Evolutionary conservation across 2,113 vertebrate genomes (phyloP).

Genomic region (Corydoras maculifer): DNA sequence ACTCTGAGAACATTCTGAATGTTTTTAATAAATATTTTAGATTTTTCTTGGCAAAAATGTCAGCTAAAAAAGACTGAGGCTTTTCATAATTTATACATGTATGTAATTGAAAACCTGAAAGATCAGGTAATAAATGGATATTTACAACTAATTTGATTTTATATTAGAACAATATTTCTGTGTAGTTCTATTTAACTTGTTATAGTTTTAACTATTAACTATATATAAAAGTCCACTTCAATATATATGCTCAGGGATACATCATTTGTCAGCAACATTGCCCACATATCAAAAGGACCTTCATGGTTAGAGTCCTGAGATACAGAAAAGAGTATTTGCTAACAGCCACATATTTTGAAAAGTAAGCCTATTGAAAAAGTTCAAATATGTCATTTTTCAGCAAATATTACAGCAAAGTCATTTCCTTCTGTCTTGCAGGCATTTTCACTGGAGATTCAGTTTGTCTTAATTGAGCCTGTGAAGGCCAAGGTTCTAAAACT

Average conservation of each 20-base stretch:
- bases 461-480: background rate
- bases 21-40: too few species aligned
- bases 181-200: too few species aligned
- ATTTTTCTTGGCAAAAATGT: too few species aligned
- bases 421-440: constrained; percentile 7
- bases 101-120: background rate
- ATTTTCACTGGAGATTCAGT: constrained; percentile 13
- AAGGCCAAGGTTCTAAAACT: constrained; percentile 13
- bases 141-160: too few species aligned
- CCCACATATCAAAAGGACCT: constrained; percentile 1
- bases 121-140: too few species aligned
- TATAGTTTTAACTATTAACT: too few species aligned
- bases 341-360: background rate
- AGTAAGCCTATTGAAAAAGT: background rate
- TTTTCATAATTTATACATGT: background rate
- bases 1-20: too few species aligned
- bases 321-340: background rate
- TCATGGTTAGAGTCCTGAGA: constrained; percentile 6
- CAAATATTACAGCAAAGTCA: constrained; percentile 22
- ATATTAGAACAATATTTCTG: too few species aligned
- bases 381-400: constrained; percentile 4
- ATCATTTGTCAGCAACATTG: constrained; percentile 1
- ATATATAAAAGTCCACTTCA: background rate
- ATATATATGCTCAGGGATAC: constrained; percentile 4
- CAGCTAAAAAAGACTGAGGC: background rate